These are phyloP conservation scores for Patagioenas fasciata DNA, from an alignment of 2,113 vertebrate genomes.

Conservation along the genomic window DNA sequence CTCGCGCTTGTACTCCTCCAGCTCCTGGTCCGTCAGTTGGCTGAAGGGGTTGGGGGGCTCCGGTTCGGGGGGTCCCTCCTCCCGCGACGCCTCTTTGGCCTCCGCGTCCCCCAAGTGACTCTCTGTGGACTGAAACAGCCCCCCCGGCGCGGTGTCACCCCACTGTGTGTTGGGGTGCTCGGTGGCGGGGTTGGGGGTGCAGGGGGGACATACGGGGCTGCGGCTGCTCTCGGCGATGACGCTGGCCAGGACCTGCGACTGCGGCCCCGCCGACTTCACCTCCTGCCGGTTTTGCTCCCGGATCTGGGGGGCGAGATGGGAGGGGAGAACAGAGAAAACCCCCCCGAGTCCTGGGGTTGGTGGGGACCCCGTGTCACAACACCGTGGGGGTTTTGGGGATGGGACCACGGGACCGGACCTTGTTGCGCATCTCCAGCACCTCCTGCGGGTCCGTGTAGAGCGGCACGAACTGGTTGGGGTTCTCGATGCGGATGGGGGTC, in stretches of 20 bases:
- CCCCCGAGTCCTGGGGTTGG: accelerated
- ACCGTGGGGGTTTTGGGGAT: accelerated
- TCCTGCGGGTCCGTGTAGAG: slow-evolving; percentile 96
- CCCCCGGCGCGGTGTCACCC: accelerated
- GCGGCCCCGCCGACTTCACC: slow-evolving; percentile 93
- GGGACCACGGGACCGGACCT: slow-evolving; percentile 69
- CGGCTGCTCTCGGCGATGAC: slow-evolving; percentile 89
- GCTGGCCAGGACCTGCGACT: slow-evolving; percentile 91
- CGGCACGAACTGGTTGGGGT: slow-evolving; percentile 96
- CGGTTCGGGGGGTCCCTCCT: slow-evolving; percentile 72
- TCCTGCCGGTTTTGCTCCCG: slow-evolving; percentile 96
- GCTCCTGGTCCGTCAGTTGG: slow-evolving; percentile 93
- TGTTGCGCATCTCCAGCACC: slow-evolving; percentile 96
- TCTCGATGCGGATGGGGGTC: slow-evolving; percentile 92
- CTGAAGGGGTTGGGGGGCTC: slow-evolving; percentile 95
- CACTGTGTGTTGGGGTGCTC: accelerated
- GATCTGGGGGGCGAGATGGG: slow-evolving; percentile 72
- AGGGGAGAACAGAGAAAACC: too few relatives aligned
- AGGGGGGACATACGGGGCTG: slow-evolving; percentile 77
- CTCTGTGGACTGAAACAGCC: slow-evolving; percentile 83
- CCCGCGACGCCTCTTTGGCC: slow-evolving; percentile 54
- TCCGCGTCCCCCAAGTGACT: slow-evolving; percentile 69
- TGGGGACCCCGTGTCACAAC: accelerated
- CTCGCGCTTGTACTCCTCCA: slow-evolving; percentile 95
- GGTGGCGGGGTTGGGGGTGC: background rate